These are phyloP conservation scores for Cirrhinus molitorella DNA, from an alignment of 2,797 vertebrate genomes.

Conservation along the genomic window DNA sequence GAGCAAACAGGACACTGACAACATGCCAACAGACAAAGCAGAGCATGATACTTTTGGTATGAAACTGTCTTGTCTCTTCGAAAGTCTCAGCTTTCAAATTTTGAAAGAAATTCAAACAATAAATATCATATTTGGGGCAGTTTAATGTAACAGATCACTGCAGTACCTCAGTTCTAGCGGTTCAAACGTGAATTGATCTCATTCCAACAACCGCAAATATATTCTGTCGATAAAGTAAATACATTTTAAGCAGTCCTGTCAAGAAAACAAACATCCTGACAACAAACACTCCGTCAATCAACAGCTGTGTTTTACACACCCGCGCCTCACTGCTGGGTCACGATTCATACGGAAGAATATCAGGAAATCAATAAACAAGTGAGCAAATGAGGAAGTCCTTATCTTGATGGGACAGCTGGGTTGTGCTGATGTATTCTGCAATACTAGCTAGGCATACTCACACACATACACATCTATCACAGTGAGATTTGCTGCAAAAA, in stretches of 20 bases:
- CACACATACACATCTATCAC: conserved; percentile 20
- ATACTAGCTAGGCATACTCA: conserved; percentile 21
- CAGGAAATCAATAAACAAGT: conserved; percentile 51
- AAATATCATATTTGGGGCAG: no score
- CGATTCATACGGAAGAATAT: conserved; percentile 41
- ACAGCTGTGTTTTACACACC: conserved; percentile 30
- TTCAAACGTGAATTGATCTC: background rate
- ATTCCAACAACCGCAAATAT: background rate
- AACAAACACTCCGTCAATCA: conserved; percentile 38
- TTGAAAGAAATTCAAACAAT: no score
- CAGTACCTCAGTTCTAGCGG: no score
- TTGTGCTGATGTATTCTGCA: conserved; percentile 38
- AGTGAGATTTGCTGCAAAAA: conserved; percentile 19
- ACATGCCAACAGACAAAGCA: no score
- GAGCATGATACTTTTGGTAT: no score
- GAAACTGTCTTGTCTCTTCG: no score
- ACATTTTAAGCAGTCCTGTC: conserved; percentile 1
- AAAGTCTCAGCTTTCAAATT: no score
- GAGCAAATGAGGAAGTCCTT: conserved; percentile 54
- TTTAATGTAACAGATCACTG: no score
- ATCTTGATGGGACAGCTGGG: conserved; percentile 53
- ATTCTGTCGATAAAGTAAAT: conserved; percentile 31
- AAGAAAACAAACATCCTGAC: conserved; percentile 41
- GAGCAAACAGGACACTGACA: no score
- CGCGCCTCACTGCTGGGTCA: conserved; percentile 20